phyloP scores from a whole-genome alignment of 2,888 invertebrate genomes.

The Sarcophaga caerulescens region DNA sequence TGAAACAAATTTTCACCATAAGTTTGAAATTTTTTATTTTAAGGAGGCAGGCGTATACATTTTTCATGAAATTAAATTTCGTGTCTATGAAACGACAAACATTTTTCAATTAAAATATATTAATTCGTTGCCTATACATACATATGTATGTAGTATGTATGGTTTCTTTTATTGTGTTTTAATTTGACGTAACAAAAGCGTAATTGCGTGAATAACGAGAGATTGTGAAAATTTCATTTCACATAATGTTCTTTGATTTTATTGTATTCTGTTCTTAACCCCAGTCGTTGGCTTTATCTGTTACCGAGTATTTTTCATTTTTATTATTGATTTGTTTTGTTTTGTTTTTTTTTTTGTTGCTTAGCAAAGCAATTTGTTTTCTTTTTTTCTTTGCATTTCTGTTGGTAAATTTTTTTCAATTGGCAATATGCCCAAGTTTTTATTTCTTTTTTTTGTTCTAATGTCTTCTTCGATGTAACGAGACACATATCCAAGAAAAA shows the following conservation, averaged over 20 bases:
- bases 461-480: neutral
- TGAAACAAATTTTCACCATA: neutral
- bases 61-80: conserved; percentile 31
- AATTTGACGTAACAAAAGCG: conserved; percentile 22
- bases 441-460: conserved; percentile 12
- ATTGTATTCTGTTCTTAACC: neutral
- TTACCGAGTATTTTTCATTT: neutral
- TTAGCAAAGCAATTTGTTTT: conserved; percentile 5
- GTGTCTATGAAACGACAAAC: neutral
- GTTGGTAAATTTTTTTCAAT: conserved; percentile 45
- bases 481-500: neutral
- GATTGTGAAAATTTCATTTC: conserved; percentile 29
- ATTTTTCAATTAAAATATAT: neutral
- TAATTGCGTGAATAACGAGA: conserved; percentile 39
- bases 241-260: conserved; percentile 8
- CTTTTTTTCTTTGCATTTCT: neutral
- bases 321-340: neutral
- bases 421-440: conserved; percentile 47
- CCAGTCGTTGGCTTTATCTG: conserved; percentile 60
- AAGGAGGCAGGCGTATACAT: conserved; percentile 7
- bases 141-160: neutral
- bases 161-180: neutral
- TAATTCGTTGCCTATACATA: too few relatives aligned
- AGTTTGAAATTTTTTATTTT: neutral
- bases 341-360: conserved; percentile 29